Percentiles rank a stretch among this genome's conserved stretches.
Conservation (phyloP, 2,888 invertebrate genomes). For the Tryphoninae sp. region DNA sequence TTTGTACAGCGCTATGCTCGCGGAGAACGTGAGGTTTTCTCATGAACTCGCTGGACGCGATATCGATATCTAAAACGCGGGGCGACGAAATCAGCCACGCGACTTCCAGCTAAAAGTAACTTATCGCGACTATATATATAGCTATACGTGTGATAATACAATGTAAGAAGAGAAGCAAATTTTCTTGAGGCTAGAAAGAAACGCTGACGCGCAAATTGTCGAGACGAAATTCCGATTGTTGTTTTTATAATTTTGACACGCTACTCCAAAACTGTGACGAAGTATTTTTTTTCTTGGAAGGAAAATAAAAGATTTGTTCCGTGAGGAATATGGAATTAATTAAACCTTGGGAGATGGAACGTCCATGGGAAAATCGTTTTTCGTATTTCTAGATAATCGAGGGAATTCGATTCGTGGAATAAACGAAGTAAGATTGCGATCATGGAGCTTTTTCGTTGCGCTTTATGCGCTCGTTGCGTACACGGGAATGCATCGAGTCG, state of each 20-base stretch:
- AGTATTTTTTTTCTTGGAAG: not conserved
- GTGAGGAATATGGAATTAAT: not conserved
- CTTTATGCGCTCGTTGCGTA: constrained; percentile 22
- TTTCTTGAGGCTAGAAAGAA: constrained; percentile 37
- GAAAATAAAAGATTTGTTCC: not conserved
- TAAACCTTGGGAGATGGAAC: not conserved
- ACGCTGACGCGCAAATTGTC: constrained; percentile 62
- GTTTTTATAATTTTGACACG: constrained; percentile 12
- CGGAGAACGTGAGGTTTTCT: constrained; percentile 34
- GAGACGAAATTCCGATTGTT: constrained; percentile 63
- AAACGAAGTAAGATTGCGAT: constrained; percentile 8
- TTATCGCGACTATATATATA: constrained; percentile 31
- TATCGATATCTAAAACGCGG: constrained; percentile 57
- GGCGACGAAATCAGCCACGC: constrained; percentile 37
- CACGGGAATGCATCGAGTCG: constrained; percentile 35
- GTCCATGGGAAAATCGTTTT: not conserved
- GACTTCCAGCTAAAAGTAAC: constrained; percentile 51
- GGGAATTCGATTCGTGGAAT: constrained; percentile 9
- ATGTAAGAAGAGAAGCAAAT: constrained; percentile 48
- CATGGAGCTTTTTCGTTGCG: constrained; percentile 2
- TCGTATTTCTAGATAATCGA: not conserved
- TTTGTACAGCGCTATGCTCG: constrained; percentile 17
- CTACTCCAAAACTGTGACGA: not conserved
- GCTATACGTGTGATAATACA: constrained; percentile 42
- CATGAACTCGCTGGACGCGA: constrained; percentile 34